Evolutionary conservation across 2,797 vertebrate species (phyloP).

Genomic region (Phalanger gymnotis): DNA sequence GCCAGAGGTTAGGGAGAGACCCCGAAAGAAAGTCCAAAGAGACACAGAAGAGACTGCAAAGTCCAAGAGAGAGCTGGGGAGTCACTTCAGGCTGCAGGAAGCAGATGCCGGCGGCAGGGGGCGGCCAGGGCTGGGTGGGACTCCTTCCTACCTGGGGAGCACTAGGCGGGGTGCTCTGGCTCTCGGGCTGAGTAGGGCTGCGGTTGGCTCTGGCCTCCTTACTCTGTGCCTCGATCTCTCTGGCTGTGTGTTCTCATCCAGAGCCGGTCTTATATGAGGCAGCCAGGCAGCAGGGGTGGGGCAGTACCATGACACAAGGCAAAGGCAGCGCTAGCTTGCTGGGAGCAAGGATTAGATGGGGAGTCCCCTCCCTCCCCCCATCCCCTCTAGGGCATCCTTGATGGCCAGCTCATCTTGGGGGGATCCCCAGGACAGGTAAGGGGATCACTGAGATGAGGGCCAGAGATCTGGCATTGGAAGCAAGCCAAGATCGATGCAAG

Average conservation of each 20-base stretch:
- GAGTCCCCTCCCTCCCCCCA: conserved; percentile 36
- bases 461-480: not conserved
- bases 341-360: conserved; percentile 61
- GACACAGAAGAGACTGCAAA: not conserved
- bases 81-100: not conserved
- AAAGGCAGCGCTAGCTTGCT: conserved; percentile 24
- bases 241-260: not conserved
- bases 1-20: not conserved
- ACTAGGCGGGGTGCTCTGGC: not conserved
- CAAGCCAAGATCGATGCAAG: not conserved
- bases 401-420: not conserved
- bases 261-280: conserved; percentile 66
- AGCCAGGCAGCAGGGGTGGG: conserved; percentile 53
- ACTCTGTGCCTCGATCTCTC: not conserved
- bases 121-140: not conserved
- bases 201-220: not conserved
- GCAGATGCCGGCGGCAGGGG: not conserved
- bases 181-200: not conserved
- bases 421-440: not conserved
- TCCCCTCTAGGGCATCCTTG: not conserved
- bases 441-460: not conserved
- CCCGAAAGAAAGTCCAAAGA: not conserved
- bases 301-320: conserved; percentile 44
- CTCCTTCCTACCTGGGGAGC: not conserved
- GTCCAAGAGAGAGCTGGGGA: not conserved